Evolutionary conservation across 2,113 vertebrate species (phyloP), one percentile per base, ranked within the genome.

Genomic region (Corythornis vintsioides): DNA sequence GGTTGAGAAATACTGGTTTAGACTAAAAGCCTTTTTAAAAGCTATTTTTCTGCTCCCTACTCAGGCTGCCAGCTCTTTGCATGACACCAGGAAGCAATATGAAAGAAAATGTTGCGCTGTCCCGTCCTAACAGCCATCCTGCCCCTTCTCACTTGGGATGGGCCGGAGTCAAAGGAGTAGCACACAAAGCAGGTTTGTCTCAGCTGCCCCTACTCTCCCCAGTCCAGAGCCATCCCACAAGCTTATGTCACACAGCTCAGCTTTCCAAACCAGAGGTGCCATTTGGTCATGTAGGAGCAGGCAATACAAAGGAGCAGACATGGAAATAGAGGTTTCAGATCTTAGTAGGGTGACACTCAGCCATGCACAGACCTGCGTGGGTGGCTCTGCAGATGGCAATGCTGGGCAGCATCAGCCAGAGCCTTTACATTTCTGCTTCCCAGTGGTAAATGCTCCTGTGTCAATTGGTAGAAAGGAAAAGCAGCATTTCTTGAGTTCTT

Each of bases 311-410:
- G 73, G 28, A 35, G 6, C 2, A 4, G 86, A 60, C 69, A 3
- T 4, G 48, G 29, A 38, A 92, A 9, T 10, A 26, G 84, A 88
- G 76, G 69, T 13, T 74, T 9, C 19, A 9, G 87, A 75, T 70
- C 52, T 19, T 50, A 55, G 6, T 2, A 1, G 69, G 80, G 84
- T 79, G 83, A 90, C 61, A 21, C 4, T 0, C 66, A 40, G 55
- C 63, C 25, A 0, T 0, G 29, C 80, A 40, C 19, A 1, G 18
- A 64, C 50, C 71, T 1, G 1, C 0, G 86, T 43, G 90, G 67
- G 90, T 71, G 87, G 77, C 84, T 72, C 74, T 82, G 56, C 89
- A 89, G 85, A 81, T 67, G 92, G 76, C 74, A 66, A 2, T 0
- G 50, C 79, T 8, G 5, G 71, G 59, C 88, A 91, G 33, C 6